These are phyloP conservation scores for Charanyca ferruginea DNA, from an alignment of 2,888 invertebrate genomes.

Conservation along the genomic window DNA sequence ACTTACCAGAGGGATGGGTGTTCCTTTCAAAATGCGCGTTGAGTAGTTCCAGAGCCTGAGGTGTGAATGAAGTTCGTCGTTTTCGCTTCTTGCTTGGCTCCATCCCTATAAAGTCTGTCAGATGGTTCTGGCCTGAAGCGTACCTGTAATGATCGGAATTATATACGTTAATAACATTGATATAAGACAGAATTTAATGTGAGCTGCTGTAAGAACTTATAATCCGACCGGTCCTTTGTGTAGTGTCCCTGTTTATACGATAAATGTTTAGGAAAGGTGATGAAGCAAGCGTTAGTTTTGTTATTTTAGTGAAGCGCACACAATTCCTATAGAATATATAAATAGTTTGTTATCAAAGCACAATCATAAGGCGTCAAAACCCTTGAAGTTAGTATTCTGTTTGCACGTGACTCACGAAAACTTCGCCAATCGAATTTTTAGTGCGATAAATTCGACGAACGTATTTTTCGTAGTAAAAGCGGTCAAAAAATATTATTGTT, in stretches of 20 bases:
- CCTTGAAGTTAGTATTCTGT: slow-evolving; percentile 1
- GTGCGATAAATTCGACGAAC: slow-evolving; percentile 41
- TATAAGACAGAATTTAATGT: slow-evolving; percentile 32
- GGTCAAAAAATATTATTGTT: neutral
- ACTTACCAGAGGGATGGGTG: slow-evolving; percentile 98
- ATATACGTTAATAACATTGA: slow-evolving; percentile 49
- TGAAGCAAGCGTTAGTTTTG: slow-evolving; percentile 37
- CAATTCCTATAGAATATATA: neutral
- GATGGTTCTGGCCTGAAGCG: slow-evolving; percentile 97
- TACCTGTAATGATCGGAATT: slow-evolving; percentile 92
- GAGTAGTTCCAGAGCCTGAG: slow-evolving; percentile 97
- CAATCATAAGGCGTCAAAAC: slow-evolving; percentile 9
- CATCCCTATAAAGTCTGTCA: slow-evolving; percentile 98
- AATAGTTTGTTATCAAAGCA: neutral
- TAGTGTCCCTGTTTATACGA: slow-evolving; percentile 32
- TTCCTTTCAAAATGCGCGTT: slow-evolving; percentile 99
- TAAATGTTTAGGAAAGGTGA: slow-evolving; percentile 31
- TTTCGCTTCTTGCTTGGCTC: slow-evolving; percentile 99
- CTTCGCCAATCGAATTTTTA: slow-evolving; percentile 31
- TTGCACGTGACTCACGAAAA: slow-evolving; percentile 4
- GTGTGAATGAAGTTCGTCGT: slow-evolving; percentile 98
- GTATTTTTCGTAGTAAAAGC: slow-evolving; percentile 23
- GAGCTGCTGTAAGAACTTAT: slow-evolving; percentile 52
- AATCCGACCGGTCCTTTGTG: slow-evolving; percentile 48
- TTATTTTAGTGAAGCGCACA: slow-evolving; percentile 13